Percentiles rank a stretch among this genome's conserved stretches.
Evolutionary conservation across 2,797 vertebrate genomes (phyloP).

Genomic region (Enteromius fasciolatus): DNA sequence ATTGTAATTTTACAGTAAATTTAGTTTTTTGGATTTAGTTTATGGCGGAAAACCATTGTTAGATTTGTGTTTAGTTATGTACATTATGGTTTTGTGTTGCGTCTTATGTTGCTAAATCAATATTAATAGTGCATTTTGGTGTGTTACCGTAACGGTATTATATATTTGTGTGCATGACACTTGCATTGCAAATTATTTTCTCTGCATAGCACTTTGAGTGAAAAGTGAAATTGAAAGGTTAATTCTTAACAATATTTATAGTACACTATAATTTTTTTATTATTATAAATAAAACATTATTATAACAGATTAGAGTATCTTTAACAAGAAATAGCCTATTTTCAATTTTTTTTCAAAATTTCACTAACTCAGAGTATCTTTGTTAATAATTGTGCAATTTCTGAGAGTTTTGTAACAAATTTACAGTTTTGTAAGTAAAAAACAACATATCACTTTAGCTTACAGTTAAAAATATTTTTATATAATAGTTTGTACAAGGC

Average conservation of each 20-base stretch:
- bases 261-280: neutral
- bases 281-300: too few species aligned
- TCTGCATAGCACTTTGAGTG: neutral
- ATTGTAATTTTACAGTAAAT: neutral
- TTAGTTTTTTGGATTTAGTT: neutral
- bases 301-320: neutral
- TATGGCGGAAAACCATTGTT: neutral
- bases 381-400: too few species aligned
- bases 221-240: neutral
- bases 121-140: neutral
- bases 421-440: neutral
- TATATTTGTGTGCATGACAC: neutral
- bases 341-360: neutral
- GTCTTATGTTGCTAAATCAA: neutral
- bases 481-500: too few species aligned
- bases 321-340: neutral
- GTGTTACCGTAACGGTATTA: neutral
- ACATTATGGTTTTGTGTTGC: neutral
- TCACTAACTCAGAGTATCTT: too few species aligned
- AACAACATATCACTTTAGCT: neutral
- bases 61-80: neutral
- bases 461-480: too few species aligned
- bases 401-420: too few species aligned
- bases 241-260: neutral
- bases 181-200: neutral